Evolutionary conservation across 2,797 vertebrate genomes (phyloP), one percentile per base, ranked within the genome.

Genomic region (Enteromius argenteus): DNA sequence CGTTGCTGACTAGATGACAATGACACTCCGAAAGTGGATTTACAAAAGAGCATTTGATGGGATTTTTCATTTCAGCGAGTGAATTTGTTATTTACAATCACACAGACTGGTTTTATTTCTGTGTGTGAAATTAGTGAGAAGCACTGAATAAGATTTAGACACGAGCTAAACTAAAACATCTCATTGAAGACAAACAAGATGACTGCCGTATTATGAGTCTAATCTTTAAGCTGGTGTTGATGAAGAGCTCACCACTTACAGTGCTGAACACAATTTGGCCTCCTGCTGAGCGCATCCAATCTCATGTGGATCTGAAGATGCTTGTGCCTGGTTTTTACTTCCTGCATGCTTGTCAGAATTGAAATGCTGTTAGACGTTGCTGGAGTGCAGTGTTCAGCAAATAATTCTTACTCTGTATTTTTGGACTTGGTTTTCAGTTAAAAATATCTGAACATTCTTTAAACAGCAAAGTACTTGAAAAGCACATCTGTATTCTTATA

Each of bases 251-350:
- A 77, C 37, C 10, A 23, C 37, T 11, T 44, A 32, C 13, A 32
- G 30, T 23, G 21, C 21, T 81, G n/a, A 44, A 44, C 21, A 67
- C 44, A 39, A 46, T 39, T 51, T 37, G 32, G 15, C 42, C 11
- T 76, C 72, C 56, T 27, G n/a, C 30, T 82, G 56, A 82, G 32
- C 30, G 15, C 60, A 76, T 83, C 60, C 32, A 66, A 67, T 10
- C 71, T 75, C 72, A n/a, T 64, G 44, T 62, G 56, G 56, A 23
- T 67, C 32, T 75, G 9, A 39, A 46, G 44, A 51, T 37, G 39
- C 21, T 51, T 64, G 35, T 27, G 71, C 15, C 60, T 2, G 17
- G 14, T 66, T 80, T 44, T 32, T 72, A 39, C 60, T 53, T 75
- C 1, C 5, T 67, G 72, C 56, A 11, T 39, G 71, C 21, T 27